A percentile compares a stretch with the other conserved stretches of the same genome.
These are phyloP conservation scores for Drosophila demipolita DNA, from an alignment of 2,888 invertebrate genomes.

Conservation along the genomic window DNA sequence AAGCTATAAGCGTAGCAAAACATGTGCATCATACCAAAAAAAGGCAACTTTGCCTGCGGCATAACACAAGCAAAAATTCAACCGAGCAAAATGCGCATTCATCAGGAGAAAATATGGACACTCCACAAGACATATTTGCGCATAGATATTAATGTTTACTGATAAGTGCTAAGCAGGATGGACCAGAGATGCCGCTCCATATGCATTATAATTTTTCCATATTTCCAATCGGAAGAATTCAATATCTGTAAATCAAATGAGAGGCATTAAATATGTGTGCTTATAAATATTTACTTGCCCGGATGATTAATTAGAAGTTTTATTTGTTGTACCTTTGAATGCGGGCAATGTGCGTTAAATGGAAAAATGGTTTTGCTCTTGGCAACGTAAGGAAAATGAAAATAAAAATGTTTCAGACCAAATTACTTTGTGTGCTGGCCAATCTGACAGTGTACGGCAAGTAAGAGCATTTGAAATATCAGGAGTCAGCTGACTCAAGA, in stretches of 20 bases:
- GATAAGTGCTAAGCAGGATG: conserved; percentile 48
- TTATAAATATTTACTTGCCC: conserved; percentile 27
- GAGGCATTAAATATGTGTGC: conserved; percentile 16
- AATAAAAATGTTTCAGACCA: conserved; percentile 44
- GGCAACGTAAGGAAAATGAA: conserved; percentile 32
- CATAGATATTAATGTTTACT: conserved; percentile 44
- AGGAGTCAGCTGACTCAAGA: neutral
- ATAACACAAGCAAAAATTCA: conserved; percentile 28
- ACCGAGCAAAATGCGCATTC: conserved; percentile 40
- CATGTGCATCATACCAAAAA: conserved; percentile 38
- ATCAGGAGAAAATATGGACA: conserved; percentile 33
- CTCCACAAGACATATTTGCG: neutral
- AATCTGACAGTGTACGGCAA: conserved; percentile 17
- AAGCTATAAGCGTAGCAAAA: conserved; percentile 33
- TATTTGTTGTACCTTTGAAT: conserved; percentile 4
- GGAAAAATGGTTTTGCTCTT: conserved; percentile 44
- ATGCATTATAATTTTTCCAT: conserved; percentile 43
- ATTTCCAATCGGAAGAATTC: conserved; percentile 18
- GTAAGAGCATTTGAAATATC: neutral
- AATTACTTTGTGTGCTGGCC: conserved; percentile 35
- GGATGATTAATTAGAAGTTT: conserved; percentile 64
- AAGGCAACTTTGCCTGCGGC: conserved; percentile 26
- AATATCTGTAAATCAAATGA: conserved; percentile 56
- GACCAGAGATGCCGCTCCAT: conserved; percentile 45
- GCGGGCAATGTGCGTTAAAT: conserved; percentile 14